phyloP scores from a whole-genome alignment of 2,888 invertebrate species.

The Lasioglossum morio region DNA sequence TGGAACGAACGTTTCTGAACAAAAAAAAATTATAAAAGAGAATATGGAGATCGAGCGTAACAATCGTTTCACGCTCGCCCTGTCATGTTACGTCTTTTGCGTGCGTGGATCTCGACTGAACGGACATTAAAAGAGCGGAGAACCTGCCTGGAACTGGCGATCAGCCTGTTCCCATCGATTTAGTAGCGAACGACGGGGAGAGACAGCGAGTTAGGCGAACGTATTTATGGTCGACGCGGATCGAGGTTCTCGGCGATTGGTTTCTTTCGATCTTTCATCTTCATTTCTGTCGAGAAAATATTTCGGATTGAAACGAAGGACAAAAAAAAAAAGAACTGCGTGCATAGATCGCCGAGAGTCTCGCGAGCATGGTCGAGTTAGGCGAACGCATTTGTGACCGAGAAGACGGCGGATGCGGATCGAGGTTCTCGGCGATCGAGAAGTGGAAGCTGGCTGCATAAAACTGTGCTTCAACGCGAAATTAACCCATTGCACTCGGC shows the following conservation, averaged over 20 bases:
- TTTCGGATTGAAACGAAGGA: too few relatives aligned
- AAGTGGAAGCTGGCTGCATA: not conserved
- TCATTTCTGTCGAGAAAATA: too few relatives aligned
- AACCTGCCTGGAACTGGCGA: slow-evolving; percentile 3
- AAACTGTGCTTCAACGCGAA: not conserved
- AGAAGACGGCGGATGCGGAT: not conserved
- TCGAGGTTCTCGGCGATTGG: too few relatives aligned
- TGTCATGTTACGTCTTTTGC: slow-evolving; percentile 27
- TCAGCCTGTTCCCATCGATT: slow-evolving; percentile 2
- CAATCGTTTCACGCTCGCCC: slow-evolving; percentile 72
- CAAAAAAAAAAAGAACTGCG: too few relatives aligned
- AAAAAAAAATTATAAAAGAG: too few relatives aligned
- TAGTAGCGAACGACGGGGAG: slow-evolving; percentile 15
- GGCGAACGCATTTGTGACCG: not conserved
- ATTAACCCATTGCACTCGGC: too few relatives aligned
- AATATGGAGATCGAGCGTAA: slow-evolving; percentile 28
- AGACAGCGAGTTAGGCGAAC: not conserved
- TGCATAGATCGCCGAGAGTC: too few relatives aligned
- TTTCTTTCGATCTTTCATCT: too few relatives aligned
- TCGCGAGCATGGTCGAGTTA: too few relatives aligned
- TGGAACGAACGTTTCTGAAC: not conserved
- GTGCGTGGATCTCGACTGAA: slow-evolving; percentile 64
- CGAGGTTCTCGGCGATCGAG: not conserved
- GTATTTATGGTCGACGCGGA: too few relatives aligned
- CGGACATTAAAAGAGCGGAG: slow-evolving; percentile 23